Conservation (phyloP, 2,797 vertebrate genomes). For the Chlorospingus semifuscus region DNA sequence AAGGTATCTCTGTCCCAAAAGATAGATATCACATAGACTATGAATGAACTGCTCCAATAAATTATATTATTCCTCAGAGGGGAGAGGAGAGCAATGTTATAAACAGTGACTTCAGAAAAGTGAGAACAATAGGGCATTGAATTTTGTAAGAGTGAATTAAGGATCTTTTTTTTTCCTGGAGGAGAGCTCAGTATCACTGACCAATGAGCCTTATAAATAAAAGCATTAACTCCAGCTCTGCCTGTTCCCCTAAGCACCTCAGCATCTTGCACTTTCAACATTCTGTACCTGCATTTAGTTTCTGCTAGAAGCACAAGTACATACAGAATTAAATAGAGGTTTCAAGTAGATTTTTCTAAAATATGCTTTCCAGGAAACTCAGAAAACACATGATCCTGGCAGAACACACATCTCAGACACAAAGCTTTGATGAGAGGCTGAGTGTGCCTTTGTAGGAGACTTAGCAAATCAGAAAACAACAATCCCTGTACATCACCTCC, state of each 20-base stretch:
- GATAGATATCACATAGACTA: conserved; percentile 33
- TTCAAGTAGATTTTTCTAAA: not conserved
- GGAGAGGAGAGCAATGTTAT: not conserved
- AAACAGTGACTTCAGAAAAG: conserved; percentile 53
- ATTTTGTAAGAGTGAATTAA: conserved; percentile 28
- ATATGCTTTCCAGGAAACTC: not conserved
- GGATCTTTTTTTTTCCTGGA: conserved; percentile 22
- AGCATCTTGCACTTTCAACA: not conserved
- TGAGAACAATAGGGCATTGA: conserved; percentile 36
- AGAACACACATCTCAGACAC: not conserved
- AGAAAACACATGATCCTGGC: not conserved
- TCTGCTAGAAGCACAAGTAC: not conserved
- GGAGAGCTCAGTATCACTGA: conserved; percentile 14
- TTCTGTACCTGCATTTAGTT: not conserved
- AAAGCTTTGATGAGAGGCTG: not conserved
- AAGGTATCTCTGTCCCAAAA: conserved; percentile 59
- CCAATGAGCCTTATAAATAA: not conserved
- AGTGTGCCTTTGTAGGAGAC: not conserved
- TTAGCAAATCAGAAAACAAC: not conserved
- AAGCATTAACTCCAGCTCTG: not conserved
- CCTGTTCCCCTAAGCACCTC: not conserved
- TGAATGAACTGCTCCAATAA: conserved; percentile 55
- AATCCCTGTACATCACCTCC: not conserved
- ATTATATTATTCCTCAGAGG: conserved; percentile 47
- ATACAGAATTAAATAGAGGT: not conserved